Conservation (phyloP, 2,888 invertebrate genomes). For the Nasonovia ribisnigri region DNA sequence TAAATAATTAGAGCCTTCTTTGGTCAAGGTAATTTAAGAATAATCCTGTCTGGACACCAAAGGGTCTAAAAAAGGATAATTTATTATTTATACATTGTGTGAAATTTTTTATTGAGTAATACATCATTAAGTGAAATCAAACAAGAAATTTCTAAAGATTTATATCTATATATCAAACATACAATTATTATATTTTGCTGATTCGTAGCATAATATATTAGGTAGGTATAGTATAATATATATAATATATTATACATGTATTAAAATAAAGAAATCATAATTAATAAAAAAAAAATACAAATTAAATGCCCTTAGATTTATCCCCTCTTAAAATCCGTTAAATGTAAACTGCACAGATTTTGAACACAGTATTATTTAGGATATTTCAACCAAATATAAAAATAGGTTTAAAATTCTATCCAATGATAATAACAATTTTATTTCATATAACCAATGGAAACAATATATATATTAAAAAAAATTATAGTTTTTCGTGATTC, state of each 20-base stretch:
- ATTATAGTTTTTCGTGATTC: too few species aligned
- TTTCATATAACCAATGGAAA: too few species aligned
- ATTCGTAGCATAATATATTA: background rate
- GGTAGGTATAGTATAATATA: background rate
- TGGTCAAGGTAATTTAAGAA: conserved; percentile 7
- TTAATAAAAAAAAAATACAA: background rate
- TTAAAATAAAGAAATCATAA: background rate
- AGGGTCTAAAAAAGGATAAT: background rate
- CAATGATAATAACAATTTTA: too few species aligned
- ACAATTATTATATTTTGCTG: background rate
- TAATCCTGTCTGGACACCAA: background rate
- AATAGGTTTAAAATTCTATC: too few species aligned
- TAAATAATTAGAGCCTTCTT: conserved; percentile 18
- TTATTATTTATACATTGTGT: background rate
- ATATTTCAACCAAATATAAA: too few species aligned
- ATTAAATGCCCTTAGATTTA: too few species aligned
- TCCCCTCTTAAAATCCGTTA: too few species aligned
- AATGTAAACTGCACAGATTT: too few species aligned
- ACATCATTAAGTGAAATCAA: background rate
- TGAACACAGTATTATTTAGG: too few species aligned
- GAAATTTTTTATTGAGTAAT: background rate
- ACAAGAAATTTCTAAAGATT: background rate
- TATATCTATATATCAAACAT: background rate
- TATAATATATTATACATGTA: background rate
- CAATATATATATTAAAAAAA: too few species aligned